Percentiles rank a stretch among this genome's conserved stretches.
Conservation (phyloP, 1,140 invertebrate genomes). For the Listronotus bonariensis region DNA sequence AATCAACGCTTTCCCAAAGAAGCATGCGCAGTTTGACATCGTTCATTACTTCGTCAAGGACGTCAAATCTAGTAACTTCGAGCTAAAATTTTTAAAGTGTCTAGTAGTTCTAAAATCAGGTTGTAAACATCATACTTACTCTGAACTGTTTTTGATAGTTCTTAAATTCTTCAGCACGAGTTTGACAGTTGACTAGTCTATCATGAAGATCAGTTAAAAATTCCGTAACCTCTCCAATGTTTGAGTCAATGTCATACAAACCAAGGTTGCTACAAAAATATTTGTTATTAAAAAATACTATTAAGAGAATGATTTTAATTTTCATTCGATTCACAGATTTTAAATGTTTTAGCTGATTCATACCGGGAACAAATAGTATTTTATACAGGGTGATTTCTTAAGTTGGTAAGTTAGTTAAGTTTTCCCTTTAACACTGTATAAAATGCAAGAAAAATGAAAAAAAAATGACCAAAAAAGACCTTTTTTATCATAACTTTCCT, state of each 20-base stretch:
- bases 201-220: constrained; percentile 66
- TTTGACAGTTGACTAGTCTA: constrained; percentile 64
- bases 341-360: too few relatives aligned
- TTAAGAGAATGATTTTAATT: too few relatives aligned
- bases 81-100: constrained; percentile 57
- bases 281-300: neutral
- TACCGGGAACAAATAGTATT: too few relatives aligned
- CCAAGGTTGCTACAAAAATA: constrained; percentile 66
- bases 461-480: too few relatives aligned
- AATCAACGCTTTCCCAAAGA: constrained; percentile 74
- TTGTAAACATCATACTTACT: constrained; percentile 53
- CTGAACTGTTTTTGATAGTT: constrained; percentile 73
- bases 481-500: too few relatives aligned
- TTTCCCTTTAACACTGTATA: too few relatives aligned
- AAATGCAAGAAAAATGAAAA: too few relatives aligned
- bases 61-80: constrained; percentile 78
- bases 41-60: constrained; percentile 75
- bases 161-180: constrained; percentile 69
- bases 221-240: constrained; percentile 65
- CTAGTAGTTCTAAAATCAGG: neutral
- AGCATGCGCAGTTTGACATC: constrained; percentile 78
- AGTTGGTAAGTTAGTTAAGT: too few relatives aligned
- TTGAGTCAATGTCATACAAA: constrained; percentile 73
- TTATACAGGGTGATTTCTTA: too few relatives aligned
- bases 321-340: too few relatives aligned